phyloP scores from a whole-genome alignment of 2,113 vertebrate genomes.

The Sander lucioperca region DNA sequence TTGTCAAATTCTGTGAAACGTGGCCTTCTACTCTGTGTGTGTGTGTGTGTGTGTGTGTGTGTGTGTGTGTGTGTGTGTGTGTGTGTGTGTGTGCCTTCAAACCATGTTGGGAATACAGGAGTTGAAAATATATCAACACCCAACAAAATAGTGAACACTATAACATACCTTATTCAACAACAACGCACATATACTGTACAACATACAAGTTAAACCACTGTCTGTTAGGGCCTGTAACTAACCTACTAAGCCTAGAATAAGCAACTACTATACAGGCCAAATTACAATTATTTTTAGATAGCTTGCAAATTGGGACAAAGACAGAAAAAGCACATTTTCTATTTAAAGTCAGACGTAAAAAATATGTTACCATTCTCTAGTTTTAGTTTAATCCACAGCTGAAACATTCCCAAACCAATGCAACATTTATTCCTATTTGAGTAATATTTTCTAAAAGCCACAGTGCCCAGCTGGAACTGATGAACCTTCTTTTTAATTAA shows the following conservation, averaged over 20 bases:
- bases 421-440: no score
- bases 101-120: not conserved
- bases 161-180: not conserved
- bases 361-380: no score
- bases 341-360: no score
- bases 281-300: not conserved
- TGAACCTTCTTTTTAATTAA: no score
- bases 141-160: not conserved
- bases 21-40: not conserved
- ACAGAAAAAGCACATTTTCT: no score
- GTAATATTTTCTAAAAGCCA: no score
- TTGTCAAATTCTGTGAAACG: slow-evolving; percentile 40
- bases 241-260: no score
- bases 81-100: slow-evolving; percentile 15
- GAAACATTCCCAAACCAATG: no score
- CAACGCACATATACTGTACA: not conserved
- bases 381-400: no score
- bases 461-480: no score
- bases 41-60: not conserved
- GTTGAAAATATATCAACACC: not conserved
- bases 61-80: not conserved
- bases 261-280: not conserved
- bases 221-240: not conserved
- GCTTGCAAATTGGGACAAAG: no score
- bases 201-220: no score